Evolutionary conservation across 2,797 vertebrate genomes (phyloP).

Genomic region (Hafferia zeledoni): DNA sequence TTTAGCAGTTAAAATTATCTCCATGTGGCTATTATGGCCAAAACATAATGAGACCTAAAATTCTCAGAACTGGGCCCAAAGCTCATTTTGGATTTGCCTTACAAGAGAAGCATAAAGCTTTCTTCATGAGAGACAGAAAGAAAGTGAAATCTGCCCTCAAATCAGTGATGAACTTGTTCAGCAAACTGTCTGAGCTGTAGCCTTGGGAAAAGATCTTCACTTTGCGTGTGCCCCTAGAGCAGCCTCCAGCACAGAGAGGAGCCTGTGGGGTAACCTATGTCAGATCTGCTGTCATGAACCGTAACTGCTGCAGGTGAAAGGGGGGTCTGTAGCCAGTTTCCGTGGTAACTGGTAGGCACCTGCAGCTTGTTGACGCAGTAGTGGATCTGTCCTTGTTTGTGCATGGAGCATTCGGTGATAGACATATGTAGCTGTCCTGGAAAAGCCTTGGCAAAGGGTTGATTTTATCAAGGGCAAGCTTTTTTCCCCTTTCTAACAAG

Average conservation of each 20-base stretch:
- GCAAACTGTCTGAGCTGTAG: neutral
- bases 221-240: neutral
- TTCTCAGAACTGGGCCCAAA: neutral
- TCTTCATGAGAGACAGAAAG: neutral
- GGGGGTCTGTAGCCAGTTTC: neutral
- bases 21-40: neutral
- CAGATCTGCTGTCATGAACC: neutral
- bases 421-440: neutral
- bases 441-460: neutral
- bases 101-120: neutral
- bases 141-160: neutral
- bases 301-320: neutral
- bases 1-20: neutral
- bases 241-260: neutral
- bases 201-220: neutral
- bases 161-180: neutral
- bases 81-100: neutral
- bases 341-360: neutral
- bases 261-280: neutral
- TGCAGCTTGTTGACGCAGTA: constrained; percentile 27
- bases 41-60: neutral
- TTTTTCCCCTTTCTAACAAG: neutral
- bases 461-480: neutral
- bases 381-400: neutral
- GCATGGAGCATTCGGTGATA: neutral